A percentile compares a stretch with the other conserved stretches of the same genome.
Evolutionary conservation across 2,113 vertebrate genomes (phyloP).

Genomic region (Gnathonemus echidnorhynchus): DNA sequence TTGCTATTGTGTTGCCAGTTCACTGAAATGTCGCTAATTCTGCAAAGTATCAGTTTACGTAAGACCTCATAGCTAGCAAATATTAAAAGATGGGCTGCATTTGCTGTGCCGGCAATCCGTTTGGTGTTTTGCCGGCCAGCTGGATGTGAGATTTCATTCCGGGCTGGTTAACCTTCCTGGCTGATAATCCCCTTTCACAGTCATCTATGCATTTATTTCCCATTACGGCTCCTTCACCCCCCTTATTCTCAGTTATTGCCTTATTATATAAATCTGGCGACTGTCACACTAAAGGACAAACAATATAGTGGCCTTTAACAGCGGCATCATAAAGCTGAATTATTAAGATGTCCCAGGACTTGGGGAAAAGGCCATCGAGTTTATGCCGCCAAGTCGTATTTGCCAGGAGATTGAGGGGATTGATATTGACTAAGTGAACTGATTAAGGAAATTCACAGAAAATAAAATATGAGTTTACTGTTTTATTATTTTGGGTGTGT

Average conservation of each 20-base stretch:
- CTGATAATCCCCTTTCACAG: background rate
- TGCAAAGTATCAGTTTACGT: background rate
- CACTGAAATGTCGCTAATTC: background rate
- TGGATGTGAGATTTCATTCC: background rate
- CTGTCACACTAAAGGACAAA: background rate
- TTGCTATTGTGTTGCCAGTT: background rate
- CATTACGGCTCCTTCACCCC: background rate
- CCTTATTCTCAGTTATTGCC: background rate
- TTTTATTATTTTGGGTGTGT: background rate
- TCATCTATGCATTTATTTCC: background rate
- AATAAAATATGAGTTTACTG: background rate
- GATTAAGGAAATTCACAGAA: background rate
- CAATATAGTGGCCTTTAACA: background rate
- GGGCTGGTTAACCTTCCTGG: background rate
- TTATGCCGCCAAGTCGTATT: background rate
- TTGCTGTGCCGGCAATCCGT: background rate
- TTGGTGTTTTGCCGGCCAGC: background rate
- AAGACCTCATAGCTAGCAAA: background rate
- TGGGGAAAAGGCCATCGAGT: background rate
- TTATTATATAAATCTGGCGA: slow-evolving; percentile 8
- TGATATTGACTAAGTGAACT: background rate
- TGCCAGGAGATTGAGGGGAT: background rate
- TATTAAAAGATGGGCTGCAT: background rate
- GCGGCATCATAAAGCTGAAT: background rate
- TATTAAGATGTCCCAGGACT: background rate